Evolutionary conservation across 2,888 invertebrate species (phyloP), one percentile per base, ranked within the genome.

Genomic region (Gastrophysa polygoni): DNA sequence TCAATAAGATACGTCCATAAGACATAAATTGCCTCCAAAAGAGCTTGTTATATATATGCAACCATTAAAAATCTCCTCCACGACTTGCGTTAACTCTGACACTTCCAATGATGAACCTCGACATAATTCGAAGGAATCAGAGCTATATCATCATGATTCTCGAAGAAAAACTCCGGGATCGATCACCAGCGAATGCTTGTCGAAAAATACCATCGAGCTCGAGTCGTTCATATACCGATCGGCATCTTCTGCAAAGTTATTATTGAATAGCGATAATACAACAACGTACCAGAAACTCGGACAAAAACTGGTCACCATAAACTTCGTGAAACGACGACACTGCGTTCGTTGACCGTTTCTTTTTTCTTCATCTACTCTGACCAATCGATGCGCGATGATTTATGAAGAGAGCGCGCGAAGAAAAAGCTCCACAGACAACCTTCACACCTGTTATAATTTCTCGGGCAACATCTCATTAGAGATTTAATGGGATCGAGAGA

Each of bases 371-470:
- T 7, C 14, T 38, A 4, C 14, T 38, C 14, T 14, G 38, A 14
- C 38, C 38, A 38, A 32, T 32, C 32, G 10, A 8, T 32, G 32
- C 32, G 2, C 32, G 7, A 11, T 38, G 38, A 38, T 38, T 38
- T 38, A 38, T 38, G 14, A 14, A 38, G 2, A 38, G n/a, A 14
- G 38, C 29, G 29, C 29, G 29, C 5, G 8, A 32, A 14, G n/a
- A 38, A 38, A 38, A 38, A 38, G 14, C 48, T 1, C 24, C 50
- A 21, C 57, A 57, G 57, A 58, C 57, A 58, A 50, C 57, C 57
- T 58, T 58, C 57, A 58, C 57, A 58, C 57, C 57, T 58, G 43
- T 49, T 58, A 50, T 17, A 58, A 58, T 43, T 14, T 49, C 48
- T 48, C 49, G 49, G 38, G 38, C 29, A 38, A 49, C 48, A 16